Evolutionary conservation across 2,797 vertebrate genomes (phyloP).

Genomic region (Notolepis coatsorum): DNA sequence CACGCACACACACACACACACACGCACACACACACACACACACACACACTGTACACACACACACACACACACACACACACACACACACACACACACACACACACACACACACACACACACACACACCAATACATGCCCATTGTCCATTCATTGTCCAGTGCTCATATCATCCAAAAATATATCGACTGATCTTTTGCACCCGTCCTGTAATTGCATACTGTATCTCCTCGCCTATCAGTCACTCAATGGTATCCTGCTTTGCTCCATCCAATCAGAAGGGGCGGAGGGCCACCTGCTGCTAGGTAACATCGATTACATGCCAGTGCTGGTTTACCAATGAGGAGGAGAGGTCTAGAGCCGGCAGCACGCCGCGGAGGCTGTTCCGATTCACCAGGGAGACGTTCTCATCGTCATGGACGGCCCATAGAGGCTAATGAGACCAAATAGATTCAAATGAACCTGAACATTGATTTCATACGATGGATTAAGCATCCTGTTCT

Average conservation of each 20-base stretch:
- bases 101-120: constrained; percentile 3
- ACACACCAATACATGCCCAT: not conserved
- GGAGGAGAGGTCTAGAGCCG: constrained; percentile 28
- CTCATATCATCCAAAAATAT: constrained; percentile 42
- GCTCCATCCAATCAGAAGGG: constrained; percentile 47
- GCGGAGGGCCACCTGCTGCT: constrained; percentile 24
- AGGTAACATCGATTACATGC: constrained; percentile 66
- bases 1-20: not conserved
- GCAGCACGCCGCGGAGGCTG: not conserved
- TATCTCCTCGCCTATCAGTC: constrained; percentile 58
- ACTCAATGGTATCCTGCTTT: constrained; percentile 28
- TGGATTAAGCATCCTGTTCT: constrained; percentile 26
- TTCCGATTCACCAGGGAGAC: not conserved
- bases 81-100: constrained; percentile 8
- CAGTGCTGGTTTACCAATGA: constrained; percentile 41
- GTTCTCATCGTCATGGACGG: not conserved
- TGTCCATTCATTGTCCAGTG: constrained; percentile 16
- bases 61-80: constrained; percentile 10
- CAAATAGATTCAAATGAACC: constrained; percentile 29
- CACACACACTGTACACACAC: not conserved
- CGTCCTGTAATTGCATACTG: constrained; percentile 43
- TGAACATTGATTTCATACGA: constrained; percentile 50
- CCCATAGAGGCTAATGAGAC: constrained; percentile 44
- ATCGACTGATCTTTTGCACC: constrained; percentile 47
- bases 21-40: not conserved